Evolutionary conservation across 2,797 vertebrate genomes (phyloP), one percentile per base, ranked within the genome.

Genomic region (Falco novaeseelandiae): DNA sequence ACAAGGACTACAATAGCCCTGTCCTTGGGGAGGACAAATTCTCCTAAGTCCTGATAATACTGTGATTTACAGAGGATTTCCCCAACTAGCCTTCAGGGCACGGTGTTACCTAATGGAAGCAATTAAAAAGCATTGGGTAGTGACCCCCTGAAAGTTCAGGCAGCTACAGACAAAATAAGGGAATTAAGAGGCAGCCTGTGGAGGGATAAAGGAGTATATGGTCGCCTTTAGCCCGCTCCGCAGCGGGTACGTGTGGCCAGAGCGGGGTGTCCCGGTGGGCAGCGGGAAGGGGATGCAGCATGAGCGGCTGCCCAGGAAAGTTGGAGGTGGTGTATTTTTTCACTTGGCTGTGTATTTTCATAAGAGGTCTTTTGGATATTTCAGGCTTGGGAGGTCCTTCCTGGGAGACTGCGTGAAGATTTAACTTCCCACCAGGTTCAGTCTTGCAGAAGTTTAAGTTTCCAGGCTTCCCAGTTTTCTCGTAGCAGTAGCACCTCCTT

Each of bases 181-280:
- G 84, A 72, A 55, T 91, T 66, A 27, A 44, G 63, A 95, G 29
- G 34, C 51, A 12, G 42, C 20, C 8, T 14, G 59, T 0, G 11
- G 72, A 22, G 72, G 57, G 59, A 15, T 17, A 4, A 29, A 9
- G 67, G 57, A n/a, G 5, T 0, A 0, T 0, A 25, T 1, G 1
- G 4, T 32, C 19, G 29, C 22, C 29, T 70, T 78, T 34, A 3
- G 18, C 23, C 23, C 1, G 3, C 0, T 25, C 34, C 1, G 0
- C 55, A 8, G 27, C 0, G 0, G 48, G 48, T 19, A 2, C 0
- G 0, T 1, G 58, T 23, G 26, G 22, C 49, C 0, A 0, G 29
- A 67, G 4, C 2, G 0, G 49, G 29, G 10, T 9, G 44, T 49
- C 12, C 67, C 3, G 3, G 14, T 12, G 36, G 32, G 36, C 36